A percentile compares a stretch with the other conserved stretches of the same genome.
Evolutionary conservation across 2,888 invertebrate species (phyloP).

Genomic region (Drosophila paramelanica): DNA sequence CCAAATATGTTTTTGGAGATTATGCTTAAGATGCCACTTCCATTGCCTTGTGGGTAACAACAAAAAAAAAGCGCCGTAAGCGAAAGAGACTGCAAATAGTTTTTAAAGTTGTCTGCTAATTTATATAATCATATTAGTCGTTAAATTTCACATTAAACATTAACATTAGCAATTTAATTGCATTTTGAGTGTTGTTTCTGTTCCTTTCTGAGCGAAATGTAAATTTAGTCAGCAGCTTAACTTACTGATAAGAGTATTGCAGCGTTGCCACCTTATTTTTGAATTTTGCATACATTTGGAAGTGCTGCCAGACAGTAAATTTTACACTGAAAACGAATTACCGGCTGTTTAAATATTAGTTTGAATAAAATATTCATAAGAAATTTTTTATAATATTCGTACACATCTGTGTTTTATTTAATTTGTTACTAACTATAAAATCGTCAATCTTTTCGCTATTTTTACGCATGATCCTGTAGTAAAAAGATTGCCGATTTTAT

Average conservation of each 20-base stretch:
- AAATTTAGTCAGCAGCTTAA: background rate
- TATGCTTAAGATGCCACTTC: constrained; percentile 57
- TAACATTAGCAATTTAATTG: no score
- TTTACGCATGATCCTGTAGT: background rate
- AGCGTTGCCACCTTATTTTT: background rate
- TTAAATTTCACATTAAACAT: background rate
- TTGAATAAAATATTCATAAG: no score
- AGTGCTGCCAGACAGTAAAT: no score
- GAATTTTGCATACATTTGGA: no score
- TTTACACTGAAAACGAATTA: no score
- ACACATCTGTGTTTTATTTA: background rate
- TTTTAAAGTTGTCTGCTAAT: background rate
- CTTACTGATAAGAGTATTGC: background rate
- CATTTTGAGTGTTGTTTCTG: no score
- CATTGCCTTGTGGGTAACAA: constrained; percentile 21
- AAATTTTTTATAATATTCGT: no score
- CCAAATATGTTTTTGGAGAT: constrained; percentile 82
- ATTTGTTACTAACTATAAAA: background rate
- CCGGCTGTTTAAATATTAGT: no score
- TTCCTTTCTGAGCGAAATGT: background rate
- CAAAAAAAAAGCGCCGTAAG: constrained; percentile 18
- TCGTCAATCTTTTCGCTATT: background rate
- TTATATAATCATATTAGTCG: background rate
- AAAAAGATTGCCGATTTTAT: constrained; percentile 10
- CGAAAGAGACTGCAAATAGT: constrained; percentile 33